Conservation (phyloP, 1,140 invertebrate species). For the Trypoxylus dichotomus region DNA sequence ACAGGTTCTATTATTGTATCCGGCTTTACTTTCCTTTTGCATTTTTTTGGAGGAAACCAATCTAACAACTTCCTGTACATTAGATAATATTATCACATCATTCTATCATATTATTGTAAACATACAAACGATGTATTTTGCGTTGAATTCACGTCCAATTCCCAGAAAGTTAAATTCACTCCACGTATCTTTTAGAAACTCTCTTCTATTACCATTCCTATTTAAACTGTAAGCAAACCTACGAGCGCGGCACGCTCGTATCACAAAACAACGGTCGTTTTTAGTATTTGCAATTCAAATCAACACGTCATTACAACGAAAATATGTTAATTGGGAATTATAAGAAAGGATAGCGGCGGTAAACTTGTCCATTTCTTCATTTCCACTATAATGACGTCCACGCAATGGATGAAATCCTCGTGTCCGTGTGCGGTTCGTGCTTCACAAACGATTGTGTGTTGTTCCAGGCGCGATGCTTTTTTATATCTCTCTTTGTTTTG, state of each 20-base stretch:
- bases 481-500: neutral
- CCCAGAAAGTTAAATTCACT: too few relatives aligned
- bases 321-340: slow-evolving; percentile 15
- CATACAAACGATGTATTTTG: too few relatives aligned
- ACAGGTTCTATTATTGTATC: too few relatives aligned
- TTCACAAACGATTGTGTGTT: neutral
- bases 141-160: too few relatives aligned
- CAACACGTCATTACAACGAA: slow-evolving; percentile 15
- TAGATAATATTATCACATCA: too few relatives aligned
- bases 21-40: too few relatives aligned
- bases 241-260: neutral
- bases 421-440: neutral
- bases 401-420: neutral
- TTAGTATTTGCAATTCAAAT: slow-evolving; percentile 20
- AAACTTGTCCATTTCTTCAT: neutral
- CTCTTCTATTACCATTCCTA: neutral
- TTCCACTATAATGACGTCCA: neutral
- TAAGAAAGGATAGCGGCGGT: neutral
- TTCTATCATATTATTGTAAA: too few relatives aligned
- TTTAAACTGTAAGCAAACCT: neutral
- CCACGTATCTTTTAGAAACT: too few relatives aligned
- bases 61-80: too few relatives aligned
- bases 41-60: too few relatives aligned
- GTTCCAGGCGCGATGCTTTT: neutral
- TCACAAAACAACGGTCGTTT: neutral